Evolutionary conservation across 2,797 vertebrate species (phyloP).

Genomic region (Chlorospingus semifuscus): DNA sequence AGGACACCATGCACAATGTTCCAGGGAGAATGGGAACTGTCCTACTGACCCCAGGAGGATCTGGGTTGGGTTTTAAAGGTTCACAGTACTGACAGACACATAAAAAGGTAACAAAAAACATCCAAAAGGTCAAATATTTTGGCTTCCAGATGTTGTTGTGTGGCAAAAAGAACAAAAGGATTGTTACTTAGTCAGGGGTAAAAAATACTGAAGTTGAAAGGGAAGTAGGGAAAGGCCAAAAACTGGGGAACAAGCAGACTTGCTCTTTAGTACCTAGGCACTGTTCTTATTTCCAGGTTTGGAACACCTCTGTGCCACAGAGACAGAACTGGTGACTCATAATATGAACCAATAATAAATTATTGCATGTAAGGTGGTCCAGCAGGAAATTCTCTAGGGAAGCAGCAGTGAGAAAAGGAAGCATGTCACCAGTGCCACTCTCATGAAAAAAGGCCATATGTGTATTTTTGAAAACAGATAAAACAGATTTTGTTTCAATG

Average conservation of each 20-base stretch:
- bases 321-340: not conserved
- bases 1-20: not conserved
- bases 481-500: not conserved
- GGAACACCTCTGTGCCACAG: not conserved
- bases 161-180: not conserved
- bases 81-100: slow-evolving; percentile 6
- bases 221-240: not conserved
- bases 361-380: not conserved
- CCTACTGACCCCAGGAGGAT: not conserved
- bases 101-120: slow-evolving; percentile 24
- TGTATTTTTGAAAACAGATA: not conserved
- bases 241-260: not conserved
- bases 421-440: not conserved
- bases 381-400: slow-evolving; percentile 39
- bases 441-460: not conserved
- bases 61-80: not conserved
- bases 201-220: not conserved
- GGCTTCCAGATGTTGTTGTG: slow-evolving; percentile 32
- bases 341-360: slow-evolving; percentile 24
- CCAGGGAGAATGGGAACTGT: not conserved
- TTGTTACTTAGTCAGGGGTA: not conserved
- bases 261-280: not conserved
- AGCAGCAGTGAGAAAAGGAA: slow-evolving; percentile 25
- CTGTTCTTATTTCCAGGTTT: slow-evolving; percentile 3
- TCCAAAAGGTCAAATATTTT: slow-evolving; percentile 49